Base-by-base conservation (phyloP, 2,797 vertebrate genomes). In the Hoplostethus atlanticus region DNA sequence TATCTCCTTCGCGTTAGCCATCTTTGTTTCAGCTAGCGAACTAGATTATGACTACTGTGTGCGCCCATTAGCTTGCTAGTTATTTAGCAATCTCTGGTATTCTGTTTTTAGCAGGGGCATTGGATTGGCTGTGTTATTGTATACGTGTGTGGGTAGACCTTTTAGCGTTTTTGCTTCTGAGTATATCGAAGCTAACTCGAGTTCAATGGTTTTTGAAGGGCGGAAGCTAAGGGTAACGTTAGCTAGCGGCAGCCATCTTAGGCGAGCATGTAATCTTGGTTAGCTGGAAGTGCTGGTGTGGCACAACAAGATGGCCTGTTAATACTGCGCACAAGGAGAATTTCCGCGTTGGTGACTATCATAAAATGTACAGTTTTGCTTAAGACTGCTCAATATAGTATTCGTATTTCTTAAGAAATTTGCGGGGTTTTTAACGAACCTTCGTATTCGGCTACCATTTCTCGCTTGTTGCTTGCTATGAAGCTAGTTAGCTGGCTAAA, bases 191-290 rank as follows among this genome's bases (percentile, higher is more conserved):
- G 62, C 3, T 38, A 53, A 52, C 64, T 54, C 58, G 71, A 66
- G 71, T 87, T 82, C 59, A 64, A 67, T 72, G 73, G 74, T 57
- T 79, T 75, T 64, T 86, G 83, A 85, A 92, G 92, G 94, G 93
- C 95, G 94, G 93, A 94, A 93, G 94, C 94, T 93, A 87, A 71
- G 25, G 85, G 79, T 89, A 86, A 77, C 68, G 71, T 76, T 89
- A 91, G 89, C 88, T 83, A 76, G 71, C 68, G 94, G 94, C 95
- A 95, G 95, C 95, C 95, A 96, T 96, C 91, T 96, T 96, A 95
- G 81, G 84, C 85, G 71, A 88, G 78, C 83, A 80, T 89, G 87
- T 87, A 73, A 84, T 91, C 77, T 87, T 79, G 79, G 89, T 90
- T 94, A 94, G 88, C 89, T 91, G 93, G 80, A 87, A 92, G 84